Base-by-base conservation (phyloP, 2,113 vertebrate species). In the Ammodytes marinus region DNA sequence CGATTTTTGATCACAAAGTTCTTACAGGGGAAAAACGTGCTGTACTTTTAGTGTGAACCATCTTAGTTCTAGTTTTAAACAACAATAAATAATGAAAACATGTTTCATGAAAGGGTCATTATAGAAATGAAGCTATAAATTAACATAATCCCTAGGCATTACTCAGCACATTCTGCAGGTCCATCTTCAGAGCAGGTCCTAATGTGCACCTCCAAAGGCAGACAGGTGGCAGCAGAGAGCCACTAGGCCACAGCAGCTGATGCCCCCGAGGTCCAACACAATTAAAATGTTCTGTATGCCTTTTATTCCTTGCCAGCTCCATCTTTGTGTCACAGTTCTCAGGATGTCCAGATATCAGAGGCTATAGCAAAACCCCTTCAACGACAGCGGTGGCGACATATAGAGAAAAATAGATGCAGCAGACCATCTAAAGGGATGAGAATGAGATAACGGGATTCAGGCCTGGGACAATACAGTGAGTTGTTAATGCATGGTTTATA, bases 201-300 rank as follows among this genome's bases (percentile, higher is more conserved):
- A 6, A 27, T 8, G 37, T 42, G 6, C 39, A 60, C 58, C 42
- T 50, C 45, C 4, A 55, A 90, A 91, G 86, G 93, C 95, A 98
- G 96, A 96, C 96, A 99, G 98, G 95, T 98, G 98, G 98, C 98
- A 98, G 97, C 97, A 99, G 94, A 97, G 96, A 87, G 95, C 96
- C 91, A 76, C n/a, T 79, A 84, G 80, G 80, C 74, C 42, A 8
- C 60, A 42, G 78, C 74, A 43, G 65, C 71, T 43, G 49, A 84
- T 86, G 82, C 81, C 74, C 54, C 66, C 53, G 82, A 27, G 73
- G 61, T 89, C 90, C 83, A 79, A 74, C 73, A 87, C 85, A 92
- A 89, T 91, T 88, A 89, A 86, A 88, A 86, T 86, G 80, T 74
- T 27, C 27, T 27, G 82, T 77, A 83, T 84, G 83, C 83, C 85